phyloP scores from a whole-genome alignment of 2,888 invertebrate genomes.

The Azorinus chamasolen region DNA sequence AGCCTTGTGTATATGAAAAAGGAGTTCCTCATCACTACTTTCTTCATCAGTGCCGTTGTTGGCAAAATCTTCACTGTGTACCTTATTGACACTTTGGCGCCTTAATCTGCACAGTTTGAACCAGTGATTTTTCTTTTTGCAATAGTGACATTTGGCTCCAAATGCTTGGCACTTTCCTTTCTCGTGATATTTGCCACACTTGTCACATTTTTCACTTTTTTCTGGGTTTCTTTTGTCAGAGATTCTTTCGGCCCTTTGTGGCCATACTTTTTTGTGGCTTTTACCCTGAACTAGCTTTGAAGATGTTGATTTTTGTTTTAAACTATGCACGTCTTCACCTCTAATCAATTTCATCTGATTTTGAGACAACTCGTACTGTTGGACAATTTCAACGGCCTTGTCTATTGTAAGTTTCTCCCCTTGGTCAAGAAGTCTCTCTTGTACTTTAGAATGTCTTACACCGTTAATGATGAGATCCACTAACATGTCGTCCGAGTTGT shows the following conservation, averaged over 20 bases:
- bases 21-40: constrained; percentile 4
- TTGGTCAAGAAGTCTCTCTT: too few relatives aligned
- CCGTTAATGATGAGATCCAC: constrained; percentile 40
- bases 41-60: too few relatives aligned
- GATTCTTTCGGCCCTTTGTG: too few relatives aligned
- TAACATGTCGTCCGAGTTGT: constrained; percentile 35
- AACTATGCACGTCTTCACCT: constrained; percentile 21
- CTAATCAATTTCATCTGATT: constrained; percentile 39
- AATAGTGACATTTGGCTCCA: constrained; percentile 35
- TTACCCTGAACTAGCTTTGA: too few relatives aligned
- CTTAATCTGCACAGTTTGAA: background rate
- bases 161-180: constrained; percentile 14
- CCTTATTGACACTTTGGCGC: background rate
- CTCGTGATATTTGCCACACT: constrained; percentile 15
- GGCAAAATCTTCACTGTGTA: background rate
- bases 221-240: too few relatives aligned
- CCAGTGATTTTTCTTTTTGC: constrained; percentile 40
- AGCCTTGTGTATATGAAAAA: constrained; percentile 12
- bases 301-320: too few relatives aligned
- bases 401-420: constrained; percentile 32
- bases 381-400: constrained; percentile 33
- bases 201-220: background rate
- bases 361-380: constrained; percentile 47
- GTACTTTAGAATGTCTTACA: constrained; percentile 36
- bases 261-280: too few relatives aligned